Percentiles rank a stretch among this genome's conserved stretches.
phyloP scores from a whole-genome alignment of 2,888 invertebrate species.

The Mystacides longicornis region DNA sequence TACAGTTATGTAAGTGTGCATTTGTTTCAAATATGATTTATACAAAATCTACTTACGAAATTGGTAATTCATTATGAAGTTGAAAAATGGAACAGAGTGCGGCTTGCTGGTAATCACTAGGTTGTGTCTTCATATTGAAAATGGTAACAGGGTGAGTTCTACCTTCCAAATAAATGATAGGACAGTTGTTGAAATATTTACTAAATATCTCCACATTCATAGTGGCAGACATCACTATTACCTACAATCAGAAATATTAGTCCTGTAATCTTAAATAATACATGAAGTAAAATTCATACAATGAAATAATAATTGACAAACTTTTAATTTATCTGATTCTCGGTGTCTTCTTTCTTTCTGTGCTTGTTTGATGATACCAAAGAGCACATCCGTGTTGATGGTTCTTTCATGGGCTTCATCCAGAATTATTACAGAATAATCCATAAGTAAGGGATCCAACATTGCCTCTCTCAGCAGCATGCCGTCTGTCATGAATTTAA shows the following conservation, averaged over 20 bases:
- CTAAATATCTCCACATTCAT: conserved; percentile 94
- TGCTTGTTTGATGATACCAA: conserved; percentile 86
- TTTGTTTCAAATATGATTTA: too few relatives aligned
- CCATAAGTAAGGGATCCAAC: conserved; percentile 61
- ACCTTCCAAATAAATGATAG: conserved; percentile 85
- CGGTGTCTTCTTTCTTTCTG: conserved; percentile 63
- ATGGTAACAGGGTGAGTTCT: conserved; percentile 75
- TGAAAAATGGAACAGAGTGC: conserved; percentile 83
- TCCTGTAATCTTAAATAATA: not conserved
- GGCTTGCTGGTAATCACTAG: conserved; percentile 79
- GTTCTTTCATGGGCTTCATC: conserved; percentile 97
- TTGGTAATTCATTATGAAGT: conserved; percentile 73
- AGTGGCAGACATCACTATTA: conserved; percentile 90
- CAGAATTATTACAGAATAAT: conserved; percentile 77
- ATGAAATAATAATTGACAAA: conserved; percentile 30
- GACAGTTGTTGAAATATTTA: conserved; percentile 78
- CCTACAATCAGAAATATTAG: conserved; percentile 36
- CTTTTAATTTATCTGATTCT: conserved; percentile 58
- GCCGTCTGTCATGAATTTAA: conserved; percentile 92
- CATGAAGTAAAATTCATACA: not conserved
- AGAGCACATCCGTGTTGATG: conserved; percentile 86
- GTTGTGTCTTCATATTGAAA: conserved; percentile 60
- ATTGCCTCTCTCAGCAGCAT: conserved; percentile 89
- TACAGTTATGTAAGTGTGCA: too few relatives aligned
- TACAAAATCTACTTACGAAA: conserved; percentile 54